A percentile compares a stretch with the other conserved stretches of the same genome.
Conservation (phyloP, 1,140 invertebrate species). For the Akabosia matsudoensis region DNA sequence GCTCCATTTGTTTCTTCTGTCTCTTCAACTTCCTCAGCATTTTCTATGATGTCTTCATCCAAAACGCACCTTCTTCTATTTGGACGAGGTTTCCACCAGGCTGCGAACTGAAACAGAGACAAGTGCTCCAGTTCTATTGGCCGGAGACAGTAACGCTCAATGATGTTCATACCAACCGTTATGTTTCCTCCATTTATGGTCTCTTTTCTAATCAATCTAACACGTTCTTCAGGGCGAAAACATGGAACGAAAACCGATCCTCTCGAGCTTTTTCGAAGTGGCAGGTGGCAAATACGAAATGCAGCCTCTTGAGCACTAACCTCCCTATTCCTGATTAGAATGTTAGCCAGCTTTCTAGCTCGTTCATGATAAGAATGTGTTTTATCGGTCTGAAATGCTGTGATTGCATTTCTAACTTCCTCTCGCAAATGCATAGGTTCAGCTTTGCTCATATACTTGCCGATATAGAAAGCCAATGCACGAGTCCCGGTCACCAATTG, state of each 20-base stretch:
- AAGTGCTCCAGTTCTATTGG: slow-evolving; percentile 15
- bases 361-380: background rate
- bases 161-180: background rate
- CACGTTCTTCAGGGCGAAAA: background rate
- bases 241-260: background rate
- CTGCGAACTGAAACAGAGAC: slow-evolving; percentile 22
- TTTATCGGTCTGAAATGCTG: slow-evolving; percentile 39
- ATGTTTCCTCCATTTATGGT: background rate
- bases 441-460: slow-evolving; percentile 51
- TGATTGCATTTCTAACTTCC: slow-evolving; percentile 47
- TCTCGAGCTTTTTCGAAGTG: slow-evolving; percentile 9
- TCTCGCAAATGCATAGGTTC: slow-evolving; percentile 48
- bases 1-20: background rate
- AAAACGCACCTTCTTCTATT: background rate
- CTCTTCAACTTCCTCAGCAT: slow-evolving; percentile 8
- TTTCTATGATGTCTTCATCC: background rate
- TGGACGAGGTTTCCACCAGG: background rate
- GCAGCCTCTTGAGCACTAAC: slow-evolving; percentile 39
- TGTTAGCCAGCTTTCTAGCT: slow-evolving; percentile 17
- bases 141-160: slow-evolving; percentile 14
- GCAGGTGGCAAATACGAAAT: slow-evolving; percentile 35
- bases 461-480: slow-evolving; percentile 52
- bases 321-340: slow-evolving; percentile 32
- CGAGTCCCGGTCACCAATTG: slow-evolving; percentile 47
- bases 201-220: background rate